phyloP scores from a whole-genome alignment of 2,888 invertebrate species.

The Fragum whitleyi region DNA sequence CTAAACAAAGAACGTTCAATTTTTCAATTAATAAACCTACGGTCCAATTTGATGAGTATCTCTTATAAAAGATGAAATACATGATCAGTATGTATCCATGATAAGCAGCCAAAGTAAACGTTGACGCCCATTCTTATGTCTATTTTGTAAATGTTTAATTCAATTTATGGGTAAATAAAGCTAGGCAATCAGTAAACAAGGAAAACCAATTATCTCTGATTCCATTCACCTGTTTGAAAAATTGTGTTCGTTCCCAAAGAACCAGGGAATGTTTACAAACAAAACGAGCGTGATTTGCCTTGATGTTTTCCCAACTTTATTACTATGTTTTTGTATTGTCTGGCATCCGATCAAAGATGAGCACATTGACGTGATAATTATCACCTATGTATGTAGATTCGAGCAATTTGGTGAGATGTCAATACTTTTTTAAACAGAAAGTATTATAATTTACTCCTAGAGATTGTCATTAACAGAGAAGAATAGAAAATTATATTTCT shows the following conservation, averaged over 20 bases:
- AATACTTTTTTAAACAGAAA: not conserved
- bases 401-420: constrained; percentile 2
- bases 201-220: constrained; percentile 25
- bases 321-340: constrained; percentile 3
- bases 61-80: not conserved
- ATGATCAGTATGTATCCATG: not conserved
- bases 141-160: constrained; percentile 18
- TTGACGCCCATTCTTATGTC: not conserved
- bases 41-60: not conserved
- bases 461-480: no score
- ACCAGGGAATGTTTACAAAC: constrained; percentile 23
- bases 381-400: not conserved
- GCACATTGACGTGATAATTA: constrained; percentile 17
- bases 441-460: no score
- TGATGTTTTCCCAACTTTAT: constrained; percentile 11
- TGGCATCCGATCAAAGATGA: constrained; percentile 12
- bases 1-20: not conserved
- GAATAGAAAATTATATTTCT: no score
- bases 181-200: constrained; percentile 9
- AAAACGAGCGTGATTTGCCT: constrained; percentile 15
- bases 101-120: not conserved
- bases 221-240: constrained; percentile 7
- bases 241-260: not conserved
- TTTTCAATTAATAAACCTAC: not conserved
- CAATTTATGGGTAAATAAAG: constrained; percentile 24